phyloP scores from a whole-genome alignment of 2,113 vertebrate species.

The Lophotis ruficrista region DNA sequence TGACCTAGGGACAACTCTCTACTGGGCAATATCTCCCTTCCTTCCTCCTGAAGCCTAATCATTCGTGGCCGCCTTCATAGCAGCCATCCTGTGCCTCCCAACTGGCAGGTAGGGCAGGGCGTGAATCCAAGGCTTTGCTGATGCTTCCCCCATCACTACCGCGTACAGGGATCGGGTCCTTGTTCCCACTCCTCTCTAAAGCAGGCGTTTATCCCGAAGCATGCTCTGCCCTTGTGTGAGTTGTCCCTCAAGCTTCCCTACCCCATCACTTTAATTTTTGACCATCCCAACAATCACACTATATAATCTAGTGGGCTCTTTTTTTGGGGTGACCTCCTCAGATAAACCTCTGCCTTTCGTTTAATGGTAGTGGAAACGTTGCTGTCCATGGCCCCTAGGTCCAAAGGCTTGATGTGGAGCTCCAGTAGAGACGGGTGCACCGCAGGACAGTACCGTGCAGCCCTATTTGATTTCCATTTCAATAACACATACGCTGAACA shows the following conservation, averaged over 20 bases:
- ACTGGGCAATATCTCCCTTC: background rate
- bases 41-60: background rate
- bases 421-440: background rate
- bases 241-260: background rate
- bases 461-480: background rate
- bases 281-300: background rate
- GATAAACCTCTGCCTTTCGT: background rate
- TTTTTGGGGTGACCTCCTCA: background rate
- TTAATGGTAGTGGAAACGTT: fast-evolving
- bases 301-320: background rate
- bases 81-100: background rate
- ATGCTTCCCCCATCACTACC: fast-evolving
- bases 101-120: background rate
- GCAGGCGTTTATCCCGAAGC: fast-evolving
- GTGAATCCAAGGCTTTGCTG: background rate
- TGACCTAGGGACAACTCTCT: background rate
- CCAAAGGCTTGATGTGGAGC: background rate
- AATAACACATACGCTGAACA: background rate
- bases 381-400: background rate
- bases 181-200: background rate
- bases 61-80: background rate
- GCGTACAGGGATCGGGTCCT: too few relatives aligned
- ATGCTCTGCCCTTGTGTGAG: background rate
- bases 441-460: background rate
- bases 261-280: background rate